These are phyloP conservation scores for Plutomurus gul DNA, from an alignment of 1,140 invertebrate genomes.

Conservation along the genomic window DNA sequence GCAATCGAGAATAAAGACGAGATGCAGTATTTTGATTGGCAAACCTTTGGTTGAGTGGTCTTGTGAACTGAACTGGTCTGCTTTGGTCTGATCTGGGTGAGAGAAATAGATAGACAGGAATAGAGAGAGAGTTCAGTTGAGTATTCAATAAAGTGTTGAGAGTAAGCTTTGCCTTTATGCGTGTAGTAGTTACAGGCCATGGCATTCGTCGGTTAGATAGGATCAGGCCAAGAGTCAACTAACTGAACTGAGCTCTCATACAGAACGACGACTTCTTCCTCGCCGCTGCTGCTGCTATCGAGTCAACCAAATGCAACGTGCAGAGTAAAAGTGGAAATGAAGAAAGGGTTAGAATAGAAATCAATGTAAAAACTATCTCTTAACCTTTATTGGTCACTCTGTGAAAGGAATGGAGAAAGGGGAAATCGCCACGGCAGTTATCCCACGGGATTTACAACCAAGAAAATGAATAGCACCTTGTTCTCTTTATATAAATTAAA, in stretches of 20 bases:
- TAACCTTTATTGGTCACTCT: constrained; percentile 53
- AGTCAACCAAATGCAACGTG: constrained; percentile 1
- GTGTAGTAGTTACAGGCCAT: background rate
- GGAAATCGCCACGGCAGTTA: constrained; percentile 39
- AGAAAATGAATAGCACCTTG: constrained; percentile 55
- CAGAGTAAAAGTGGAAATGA: constrained; percentile 27
- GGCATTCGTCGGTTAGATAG: background rate
- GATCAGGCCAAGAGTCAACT: constrained; percentile 28
- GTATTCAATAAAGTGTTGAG: constrained; percentile 13
- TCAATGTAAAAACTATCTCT: constrained; percentile 52
- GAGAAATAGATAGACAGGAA: background rate
- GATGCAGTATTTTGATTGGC: constrained; percentile 42
- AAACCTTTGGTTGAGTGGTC: constrained; percentile 30
- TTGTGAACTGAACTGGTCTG: background rate
- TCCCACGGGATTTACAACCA: constrained; percentile 46
- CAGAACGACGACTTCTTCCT: background rate
- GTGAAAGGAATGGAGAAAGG: constrained; percentile 43
- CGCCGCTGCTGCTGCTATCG: background rate
- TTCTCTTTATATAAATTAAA: constrained; percentile 55
- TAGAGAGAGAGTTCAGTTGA: constrained; percentile 16
- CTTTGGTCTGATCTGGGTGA: background rate
- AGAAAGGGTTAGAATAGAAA: constrained; percentile 44
- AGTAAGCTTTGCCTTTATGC: background rate
- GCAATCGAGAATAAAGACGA: constrained; percentile 37
- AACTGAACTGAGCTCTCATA: constrained; percentile 15